Conservation (phyloP, 2,797 vertebrate genomes). For the Lagorchestes hirsutus region DNA sequence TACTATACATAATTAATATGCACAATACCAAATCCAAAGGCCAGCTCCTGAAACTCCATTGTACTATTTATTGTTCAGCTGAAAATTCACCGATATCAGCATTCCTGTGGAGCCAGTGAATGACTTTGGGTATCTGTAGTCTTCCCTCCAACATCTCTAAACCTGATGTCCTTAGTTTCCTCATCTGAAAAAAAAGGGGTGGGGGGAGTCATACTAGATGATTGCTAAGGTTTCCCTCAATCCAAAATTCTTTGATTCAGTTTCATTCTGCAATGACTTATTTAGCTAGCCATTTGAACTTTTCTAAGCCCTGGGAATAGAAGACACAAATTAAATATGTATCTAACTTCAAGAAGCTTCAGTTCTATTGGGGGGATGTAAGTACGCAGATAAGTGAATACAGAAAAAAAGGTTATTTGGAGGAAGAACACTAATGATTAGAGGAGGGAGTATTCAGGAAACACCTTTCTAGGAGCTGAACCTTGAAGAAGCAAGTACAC, state of each 20-base stretch:
- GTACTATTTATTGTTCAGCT: not conserved
- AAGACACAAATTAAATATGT: not conserved
- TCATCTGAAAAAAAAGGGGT: not conserved
- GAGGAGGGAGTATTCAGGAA: not conserved
- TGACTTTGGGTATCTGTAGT: not conserved
- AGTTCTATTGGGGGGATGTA: not conserved
- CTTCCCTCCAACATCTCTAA: not conserved
- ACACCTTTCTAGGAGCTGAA: not conserved
- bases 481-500: not conserved
- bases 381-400: not conserved
- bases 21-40: not conserved
- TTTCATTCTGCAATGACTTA: not conserved
- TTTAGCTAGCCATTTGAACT: not conserved
- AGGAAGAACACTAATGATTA: not conserved
- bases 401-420: not conserved
- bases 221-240: not conserved
- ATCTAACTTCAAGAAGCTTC: not conserved
- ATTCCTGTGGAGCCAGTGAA: too few species aligned
- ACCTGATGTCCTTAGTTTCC: not conserved
- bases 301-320: not conserved
- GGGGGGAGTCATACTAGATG: not conserved
- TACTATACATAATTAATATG: not conserved
- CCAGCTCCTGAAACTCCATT: not conserved
- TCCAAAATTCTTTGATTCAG: not conserved
- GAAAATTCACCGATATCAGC: not conserved